phyloP scores from a whole-genome alignment of 2,888 invertebrate genomes.

The Lasioglossum malachurum region DNA sequence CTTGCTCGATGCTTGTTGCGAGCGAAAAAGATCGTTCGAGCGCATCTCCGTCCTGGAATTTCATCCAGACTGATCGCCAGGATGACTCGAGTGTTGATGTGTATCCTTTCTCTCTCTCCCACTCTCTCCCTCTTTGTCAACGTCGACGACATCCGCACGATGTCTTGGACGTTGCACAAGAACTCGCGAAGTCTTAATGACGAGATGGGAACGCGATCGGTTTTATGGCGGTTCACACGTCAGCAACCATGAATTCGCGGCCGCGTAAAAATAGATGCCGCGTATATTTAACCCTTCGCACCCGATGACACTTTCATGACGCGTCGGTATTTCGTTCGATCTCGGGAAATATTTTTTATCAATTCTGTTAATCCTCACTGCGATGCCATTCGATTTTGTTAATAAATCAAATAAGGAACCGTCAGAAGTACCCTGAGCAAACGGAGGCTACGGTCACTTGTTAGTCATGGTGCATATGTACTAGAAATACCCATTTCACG shows the following conservation, averaged over 20 bases:
- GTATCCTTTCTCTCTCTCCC: not conserved
- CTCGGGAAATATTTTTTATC: not conserved
- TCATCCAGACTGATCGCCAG: not conserved
- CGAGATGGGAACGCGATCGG: not conserved
- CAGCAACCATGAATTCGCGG: not conserved
- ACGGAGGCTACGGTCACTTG: no score
- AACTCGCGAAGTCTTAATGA: not conserved
- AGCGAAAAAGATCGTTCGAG: not conserved
- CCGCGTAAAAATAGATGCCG: slow-evolving; percentile 3
- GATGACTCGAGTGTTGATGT: not conserved
- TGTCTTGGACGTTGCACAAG: not conserved
- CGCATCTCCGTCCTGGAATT: not conserved
- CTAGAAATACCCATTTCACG: no score
- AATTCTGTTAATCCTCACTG: not conserved
- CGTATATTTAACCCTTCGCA: slow-evolving; percentile 26
- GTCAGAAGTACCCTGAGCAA: no score
- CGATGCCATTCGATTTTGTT: not conserved
- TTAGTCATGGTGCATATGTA: no score
- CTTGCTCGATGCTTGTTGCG: not conserved
- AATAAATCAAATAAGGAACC: not conserved
- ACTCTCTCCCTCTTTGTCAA: not conserved
- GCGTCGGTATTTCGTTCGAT: not conserved
- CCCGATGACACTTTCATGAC: not conserved
- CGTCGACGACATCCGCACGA: not conserved
- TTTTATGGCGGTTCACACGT: not conserved